Base-by-base conservation (phyloP, 1,140 invertebrate genomes). In the Adelges cooleyi region DNA sequence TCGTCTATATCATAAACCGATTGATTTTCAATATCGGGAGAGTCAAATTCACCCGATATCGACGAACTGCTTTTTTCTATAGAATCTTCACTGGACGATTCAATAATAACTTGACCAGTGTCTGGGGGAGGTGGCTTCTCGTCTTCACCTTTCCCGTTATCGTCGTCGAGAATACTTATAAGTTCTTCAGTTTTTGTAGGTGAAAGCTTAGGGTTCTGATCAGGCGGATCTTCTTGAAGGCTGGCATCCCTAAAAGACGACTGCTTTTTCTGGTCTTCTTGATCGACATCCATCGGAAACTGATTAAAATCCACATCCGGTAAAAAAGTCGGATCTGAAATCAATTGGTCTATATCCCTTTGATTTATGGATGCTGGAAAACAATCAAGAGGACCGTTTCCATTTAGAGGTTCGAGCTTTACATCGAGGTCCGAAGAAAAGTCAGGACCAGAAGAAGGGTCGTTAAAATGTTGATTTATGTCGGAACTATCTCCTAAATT, bases 211-310 rank as follows among this genome's bases (percentile, higher is more conserved):
- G 13, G 25, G 11, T 33, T 33, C 11, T 33, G 29, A 62, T 62
- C 56, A 33, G 56, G 56, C 10, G 56, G 56, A 27, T 62, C 56
- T 48, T 62, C 56, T 62, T 62, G 56, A 48, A 62, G 56, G 56
- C 56, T 62, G 56, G 56, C 56, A 46, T 62, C 56, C 56, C 56
- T 62, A 62, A 62, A 62, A 62, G 56, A 62, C 38, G 56, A 62
- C 56, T 62, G 56, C 40, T 62, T 42, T 46, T 62, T 62, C 46
- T 33, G 56, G 27, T 62, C 56, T 62, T 62, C 56, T 62, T 62
- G 56, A 33, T 62, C 56, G 10, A 62, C 56, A 48, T 62, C 56
- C 56, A 62, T 62, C 5, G 56, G 56, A 62, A 62, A 62, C 4
- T 62, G 56, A 62, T 62, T 62, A 62, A 62, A 62, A 62, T 62